Percentiles rank a stretch among this genome's conserved stretches.
These are phyloP conservation scores for Aulostomus chinensis DNA, from an alignment of 2,797 vertebrate genomes.

Conservation along the genomic window DNA sequence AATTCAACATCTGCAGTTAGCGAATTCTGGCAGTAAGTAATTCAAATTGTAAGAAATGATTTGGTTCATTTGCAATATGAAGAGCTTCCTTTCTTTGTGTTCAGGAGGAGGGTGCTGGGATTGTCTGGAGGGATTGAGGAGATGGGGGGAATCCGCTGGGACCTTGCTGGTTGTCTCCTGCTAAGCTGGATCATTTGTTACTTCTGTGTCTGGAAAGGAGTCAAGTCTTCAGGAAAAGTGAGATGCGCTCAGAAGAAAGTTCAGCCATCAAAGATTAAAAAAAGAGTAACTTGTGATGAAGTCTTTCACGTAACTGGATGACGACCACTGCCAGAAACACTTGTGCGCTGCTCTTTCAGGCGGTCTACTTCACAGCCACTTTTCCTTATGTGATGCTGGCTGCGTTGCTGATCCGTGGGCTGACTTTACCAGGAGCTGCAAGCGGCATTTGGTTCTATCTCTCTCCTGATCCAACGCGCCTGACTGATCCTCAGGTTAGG, in stretches of 20 bases:
- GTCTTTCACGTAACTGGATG: too few relatives aligned
- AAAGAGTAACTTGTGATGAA: too few relatives aligned
- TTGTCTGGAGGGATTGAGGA: conserved; percentile 88
- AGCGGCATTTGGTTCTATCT: conserved; percentile 89
- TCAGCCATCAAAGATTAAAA: too few relatives aligned
- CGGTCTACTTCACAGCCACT: conserved; percentile 90
- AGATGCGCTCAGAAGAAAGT: too few relatives aligned
- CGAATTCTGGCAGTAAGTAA: conserved; percentile 79
- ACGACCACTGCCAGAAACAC: too few relatives aligned
- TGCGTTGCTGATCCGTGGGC: conserved; percentile 86
- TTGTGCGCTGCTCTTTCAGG: conserved; percentile 44
- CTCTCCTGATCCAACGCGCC: conserved; percentile 86
- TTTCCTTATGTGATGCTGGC: conserved; percentile 92
- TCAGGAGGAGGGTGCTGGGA: conserved; percentile 85
- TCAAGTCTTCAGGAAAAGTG: conserved; percentile 91
- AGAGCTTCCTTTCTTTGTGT: too few relatives aligned
- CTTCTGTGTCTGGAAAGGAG: conserved; percentile 92
- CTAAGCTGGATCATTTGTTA: conserved; percentile 89
- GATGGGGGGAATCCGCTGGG: conserved; percentile 86
- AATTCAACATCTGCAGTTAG: conserved; percentile 68
- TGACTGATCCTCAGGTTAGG: conserved; percentile 78
- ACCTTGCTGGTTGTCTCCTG: conserved; percentile 86
- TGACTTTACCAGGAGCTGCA: conserved; percentile 86
- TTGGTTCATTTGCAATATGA: too few relatives aligned
- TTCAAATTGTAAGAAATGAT: too few relatives aligned